Evolutionary conservation across 2,113 vertebrate genomes (phyloP), one percentile per base, ranked within the genome.

Genomic region (Perca flavescens): DNA sequence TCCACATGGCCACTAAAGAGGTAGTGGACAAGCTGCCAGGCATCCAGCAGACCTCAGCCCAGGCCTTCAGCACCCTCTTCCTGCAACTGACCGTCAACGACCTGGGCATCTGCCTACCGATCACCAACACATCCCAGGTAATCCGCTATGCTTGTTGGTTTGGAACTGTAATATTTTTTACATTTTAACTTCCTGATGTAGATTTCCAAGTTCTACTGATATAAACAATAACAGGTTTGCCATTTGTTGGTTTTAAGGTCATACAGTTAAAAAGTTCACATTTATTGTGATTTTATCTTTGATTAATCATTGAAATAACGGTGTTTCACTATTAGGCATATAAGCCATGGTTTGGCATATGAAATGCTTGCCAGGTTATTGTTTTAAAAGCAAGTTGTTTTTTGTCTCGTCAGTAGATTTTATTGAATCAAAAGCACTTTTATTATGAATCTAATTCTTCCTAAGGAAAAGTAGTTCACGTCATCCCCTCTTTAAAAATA

Each of bases 1-100:
- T 99, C 89, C 98, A 99, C 62, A 94, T 99, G 97, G 98, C 98
- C 84, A 99, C 98, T 0, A 99, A 98, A 87, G 98, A 99, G 90
- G 97, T 99, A 76, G 98, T 99, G 62, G 98, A 99, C 83, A 99
- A 99, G 95, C 93, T 99, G 67, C 98, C 98, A 19, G 98, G 97
- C 63, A 99, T 99, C 90, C 98, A 99, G 43, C 98, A 99, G 86
- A 99, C 97, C 12, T 99, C 98, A 1, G 97, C 96, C 0, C 98
- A 99, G 90, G 98, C 98, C 60, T 98, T 99, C 88, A 97, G 98
- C 85, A 99, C 98, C 0, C 97, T 99, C 10, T 99, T 99, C 88
- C 96, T 99, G 73, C 98, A 99, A 64, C 95, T 99, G 67, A 99
- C 98, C 3, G 98, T 99, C 75, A 98, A 99, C 54, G 98, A 99